phyloP scores from a whole-genome alignment of 2,797 vertebrate species.

The Cyclura pinguis region DNA sequence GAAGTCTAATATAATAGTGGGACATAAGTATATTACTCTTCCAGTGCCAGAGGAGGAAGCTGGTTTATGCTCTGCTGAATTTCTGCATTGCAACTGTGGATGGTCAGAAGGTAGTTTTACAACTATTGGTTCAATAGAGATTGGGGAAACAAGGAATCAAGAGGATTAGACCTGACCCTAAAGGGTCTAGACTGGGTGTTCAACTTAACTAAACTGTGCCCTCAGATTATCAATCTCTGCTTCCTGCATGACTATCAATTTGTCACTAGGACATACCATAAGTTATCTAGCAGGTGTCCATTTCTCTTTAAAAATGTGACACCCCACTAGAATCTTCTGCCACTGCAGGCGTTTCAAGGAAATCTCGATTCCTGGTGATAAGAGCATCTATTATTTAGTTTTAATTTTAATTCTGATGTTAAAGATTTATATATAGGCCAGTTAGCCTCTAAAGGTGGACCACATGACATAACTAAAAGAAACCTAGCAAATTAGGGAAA shows the following conservation, averaged over 20 bases:
- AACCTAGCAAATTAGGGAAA: background rate
- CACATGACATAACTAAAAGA: background rate
- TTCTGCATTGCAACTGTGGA: background rate
- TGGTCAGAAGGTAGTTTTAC: background rate
- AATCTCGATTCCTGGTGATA: background rate
- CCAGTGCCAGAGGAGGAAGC: background rate
- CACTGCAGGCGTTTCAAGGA: background rate
- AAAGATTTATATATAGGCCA: background rate
- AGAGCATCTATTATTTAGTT: background rate
- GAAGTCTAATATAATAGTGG: too few relatives aligned
- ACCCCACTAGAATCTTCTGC: background rate
- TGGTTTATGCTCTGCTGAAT: background rate
- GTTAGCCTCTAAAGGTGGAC: background rate
- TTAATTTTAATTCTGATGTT: background rate
- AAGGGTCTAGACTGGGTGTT: background rate
- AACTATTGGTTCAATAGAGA: too few relatives aligned
- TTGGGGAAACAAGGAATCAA: background rate
- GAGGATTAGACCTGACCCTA: background rate
- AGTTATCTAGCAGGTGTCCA: background rate
- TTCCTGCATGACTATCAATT: background rate
- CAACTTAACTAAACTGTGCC: background rate
- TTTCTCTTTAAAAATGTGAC: background rate
- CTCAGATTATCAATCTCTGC: too few relatives aligned
- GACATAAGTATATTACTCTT: background rate
- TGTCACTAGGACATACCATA: background rate